Evolutionary conservation across 2,797 vertebrate genomes (phyloP), one percentile per base, ranked within the genome.

Genomic region (Neosilurus hyrtlii): DNA sequence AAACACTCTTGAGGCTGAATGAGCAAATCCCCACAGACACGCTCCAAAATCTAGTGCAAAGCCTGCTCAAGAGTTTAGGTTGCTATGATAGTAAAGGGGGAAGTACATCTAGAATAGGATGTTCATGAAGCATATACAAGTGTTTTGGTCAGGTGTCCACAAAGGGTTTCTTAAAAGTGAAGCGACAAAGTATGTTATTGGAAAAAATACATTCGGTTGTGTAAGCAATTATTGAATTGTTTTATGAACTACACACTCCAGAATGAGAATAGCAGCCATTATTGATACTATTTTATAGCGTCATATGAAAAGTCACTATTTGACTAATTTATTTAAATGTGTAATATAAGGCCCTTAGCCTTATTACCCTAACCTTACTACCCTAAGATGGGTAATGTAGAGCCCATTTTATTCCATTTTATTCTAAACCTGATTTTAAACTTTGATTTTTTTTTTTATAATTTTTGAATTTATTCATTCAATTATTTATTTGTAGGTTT

Each of bases 281-380:
- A 70, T 22, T 70, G 65, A 35, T 66, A 6, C 26, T 15, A 66
- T 43, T n/a, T 20, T 22, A 70, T 22, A 70, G 18, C 22, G 14
- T 71, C 43, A 71, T n/a, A 71, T 52, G 43, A 71, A 71, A 72
- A 72, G 70, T 26, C n/a, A 71, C 43, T 6, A 26, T 73, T 14
- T 72, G 18, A 24, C n/a, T 14, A 68, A 49, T 18, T 11, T 51
- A 9, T 68, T 5, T 4, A 68, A 37, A 68, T 22, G 10, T 65
- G 12, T 63, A 63, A 63, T 4, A 26, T 11, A 63, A 43, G 37
- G 37, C 16, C 15, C 2, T 15, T 67, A 18, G 6, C n/a, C n/a
- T 30, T 16, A 9, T 15, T 67, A 67, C 30, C 30, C 30, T 30
- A 30, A 2, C 30, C 30, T 30, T 30, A 30, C 30, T 30, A 30